Evolutionary conservation across 2,113 vertebrate genomes (phyloP).

Genomic region (Sitta europaea): DNA sequence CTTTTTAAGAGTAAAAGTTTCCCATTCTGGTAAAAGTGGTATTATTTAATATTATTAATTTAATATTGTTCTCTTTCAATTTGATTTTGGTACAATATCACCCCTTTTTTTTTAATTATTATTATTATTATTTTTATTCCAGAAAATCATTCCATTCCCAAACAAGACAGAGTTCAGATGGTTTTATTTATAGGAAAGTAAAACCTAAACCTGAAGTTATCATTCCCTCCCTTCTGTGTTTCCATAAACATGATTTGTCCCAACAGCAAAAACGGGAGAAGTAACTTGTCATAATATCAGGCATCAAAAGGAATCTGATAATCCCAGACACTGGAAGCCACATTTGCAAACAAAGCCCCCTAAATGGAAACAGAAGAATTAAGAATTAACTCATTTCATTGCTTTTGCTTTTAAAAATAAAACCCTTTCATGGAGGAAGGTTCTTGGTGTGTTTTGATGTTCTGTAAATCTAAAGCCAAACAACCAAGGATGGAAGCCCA

Average conservation of each 20-base stretch:
- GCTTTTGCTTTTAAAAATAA: background rate
- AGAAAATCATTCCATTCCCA: background rate
- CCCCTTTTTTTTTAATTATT: background rate
- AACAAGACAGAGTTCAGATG: background rate
- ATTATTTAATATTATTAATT: conserved; percentile 3
- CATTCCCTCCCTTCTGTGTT: conserved; percentile 8
- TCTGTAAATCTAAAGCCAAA: background rate
- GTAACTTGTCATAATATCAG: conserved; percentile 47
- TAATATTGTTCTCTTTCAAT: background rate
- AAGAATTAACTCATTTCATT: background rate
- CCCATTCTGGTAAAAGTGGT: background rate
- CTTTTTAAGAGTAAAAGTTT: conserved; percentile 28
- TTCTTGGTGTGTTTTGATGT: background rate
- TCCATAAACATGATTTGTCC: conserved; percentile 54
- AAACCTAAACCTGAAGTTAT: conserved; percentile 41
- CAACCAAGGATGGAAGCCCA: background rate
- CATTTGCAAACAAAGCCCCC: conserved; percentile 23
- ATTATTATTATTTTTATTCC: background rate
- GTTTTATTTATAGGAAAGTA: conserved; percentile 42
- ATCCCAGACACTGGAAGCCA: conserved; percentile 31
- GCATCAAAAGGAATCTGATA: conserved; percentile 38
- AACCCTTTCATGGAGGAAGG: background rate
- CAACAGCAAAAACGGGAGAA: conserved; percentile 7
- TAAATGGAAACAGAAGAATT: conserved; percentile 42
- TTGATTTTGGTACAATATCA: background rate